A percentile compares a stretch with the other conserved stretches of the same genome.
Conservation (phyloP, 2,113 vertebrate species). For the Prionailurus bengalensis region DNA sequence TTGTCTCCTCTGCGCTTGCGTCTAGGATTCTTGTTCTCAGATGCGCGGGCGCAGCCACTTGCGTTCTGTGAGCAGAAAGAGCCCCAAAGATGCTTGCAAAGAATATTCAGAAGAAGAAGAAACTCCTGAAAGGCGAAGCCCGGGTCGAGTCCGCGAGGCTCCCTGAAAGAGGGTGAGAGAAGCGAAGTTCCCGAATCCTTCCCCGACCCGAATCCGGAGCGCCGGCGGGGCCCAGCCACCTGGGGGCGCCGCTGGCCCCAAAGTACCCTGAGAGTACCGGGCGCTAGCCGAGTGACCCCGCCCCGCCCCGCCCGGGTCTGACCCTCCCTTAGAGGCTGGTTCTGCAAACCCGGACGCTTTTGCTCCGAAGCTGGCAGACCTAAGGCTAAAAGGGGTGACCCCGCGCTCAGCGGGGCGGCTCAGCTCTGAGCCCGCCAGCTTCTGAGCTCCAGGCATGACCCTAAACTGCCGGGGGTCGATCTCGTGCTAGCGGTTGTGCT, state of each 20-base stretch:
- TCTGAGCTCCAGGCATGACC: neutral
- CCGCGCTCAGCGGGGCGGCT: neutral
- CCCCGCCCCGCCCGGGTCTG: neutral
- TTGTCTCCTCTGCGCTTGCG: neutral
- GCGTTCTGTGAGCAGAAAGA: neutral
- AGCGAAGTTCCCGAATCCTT: neutral
- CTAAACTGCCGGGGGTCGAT: neutral
- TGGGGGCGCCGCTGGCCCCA: conserved; percentile 75
- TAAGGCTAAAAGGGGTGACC: neutral
- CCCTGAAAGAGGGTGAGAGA: neutral
- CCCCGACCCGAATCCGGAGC: neutral
- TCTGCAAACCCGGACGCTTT: neutral
- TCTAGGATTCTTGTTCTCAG: neutral
- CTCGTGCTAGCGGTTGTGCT: neutral
- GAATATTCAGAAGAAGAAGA: neutral
- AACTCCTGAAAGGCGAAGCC: neutral
- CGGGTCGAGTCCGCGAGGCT: neutral
- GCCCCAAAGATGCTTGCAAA: neutral
- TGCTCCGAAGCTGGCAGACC: neutral
- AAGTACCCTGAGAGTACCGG: neutral
- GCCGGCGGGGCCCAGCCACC: conserved; percentile 51
- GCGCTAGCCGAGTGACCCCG: neutral
- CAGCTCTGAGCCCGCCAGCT: neutral
- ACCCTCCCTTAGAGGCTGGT: neutral
- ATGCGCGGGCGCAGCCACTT: neutral